Evolutionary conservation across 2,888 invertebrate genomes (phyloP), one percentile per base, ranked within the genome.

Genomic region (Sicus ferrugineus): DNA sequence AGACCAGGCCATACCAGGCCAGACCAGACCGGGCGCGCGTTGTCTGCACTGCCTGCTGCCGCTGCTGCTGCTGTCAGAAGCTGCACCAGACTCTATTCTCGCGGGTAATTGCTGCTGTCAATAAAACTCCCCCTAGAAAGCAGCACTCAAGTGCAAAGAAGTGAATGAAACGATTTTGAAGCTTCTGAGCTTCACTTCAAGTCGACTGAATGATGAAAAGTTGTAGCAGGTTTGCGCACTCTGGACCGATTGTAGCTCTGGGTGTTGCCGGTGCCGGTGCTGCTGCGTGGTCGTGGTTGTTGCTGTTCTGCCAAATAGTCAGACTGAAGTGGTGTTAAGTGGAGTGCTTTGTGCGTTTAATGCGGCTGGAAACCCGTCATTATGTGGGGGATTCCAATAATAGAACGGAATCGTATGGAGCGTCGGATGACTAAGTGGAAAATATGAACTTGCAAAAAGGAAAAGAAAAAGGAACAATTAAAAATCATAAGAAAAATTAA

Each of bases 111-210:
- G 81, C 80, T 82, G 81, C 81, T 81, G 81, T 82, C 81, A 82
- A 81, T 81, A 82, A 81, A 82, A 81, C 81, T 81, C 81, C 82
- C 82, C 79, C 82, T 79, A 79, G 77, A 77, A 64, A 54, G n/a
- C 66, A 48, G 31, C 48, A 59, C 67, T 67, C 54, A 46, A 54
- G 54, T 46, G 28, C 26, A 26, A 26, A 19, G 26, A 34, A 19
- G 31, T 31, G 46, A 59, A 46, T 59, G 67, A 48, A 48, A 67
- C 46, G 59, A 48, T 58, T 59, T 48, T 46, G 31, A 67, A 54
- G 67, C 67, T 67, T 67, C 59, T 58, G 59, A 48, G 58, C 58
- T 59, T 28, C 59, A 31, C 58, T 54, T 42, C 58, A 30, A 23
- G 46, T 58, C 21, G 30, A 52, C 23, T 34, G 34, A 26, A 34